A percentile compares a stretch with the other conserved stretches of the same genome.
These are phyloP conservation scores for Baronia brevicornis DNA, from an alignment of 2,888 invertebrate genomes.

Conservation along the genomic window DNA sequence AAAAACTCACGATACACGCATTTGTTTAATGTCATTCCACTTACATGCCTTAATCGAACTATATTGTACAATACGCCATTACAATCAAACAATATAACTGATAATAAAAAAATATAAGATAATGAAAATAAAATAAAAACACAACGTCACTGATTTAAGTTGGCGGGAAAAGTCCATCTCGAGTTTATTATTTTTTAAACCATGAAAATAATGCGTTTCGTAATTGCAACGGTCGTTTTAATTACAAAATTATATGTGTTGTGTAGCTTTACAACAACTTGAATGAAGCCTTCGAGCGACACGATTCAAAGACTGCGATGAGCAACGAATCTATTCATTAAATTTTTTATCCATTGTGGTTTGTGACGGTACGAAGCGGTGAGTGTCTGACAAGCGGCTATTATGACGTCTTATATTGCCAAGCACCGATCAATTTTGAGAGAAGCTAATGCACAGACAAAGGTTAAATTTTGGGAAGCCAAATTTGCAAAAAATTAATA, in stretches of 20 bases:
- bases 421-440: constrained; percentile 10
- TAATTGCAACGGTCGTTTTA: constrained; percentile 18
- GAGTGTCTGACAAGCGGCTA: constrained; percentile 11
- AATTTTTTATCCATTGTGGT: constrained; percentile 29
- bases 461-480: too few species aligned
- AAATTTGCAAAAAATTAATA: too few species aligned
- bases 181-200: constrained; percentile 8
- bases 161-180: too few species aligned
- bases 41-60: too few species aligned
- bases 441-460: constrained; percentile 10
- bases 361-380: constrained; percentile 20
- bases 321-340: constrained; percentile 44
- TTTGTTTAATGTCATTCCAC: too few species aligned
- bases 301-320: constrained; percentile 26
- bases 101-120: too few species aligned
- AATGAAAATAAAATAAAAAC: too few species aligned
- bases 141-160: too few species aligned
- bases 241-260: constrained; percentile 26
- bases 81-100: too few species aligned
- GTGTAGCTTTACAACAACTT: too few species aligned
- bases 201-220: constrained; percentile 11
- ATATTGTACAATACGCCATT: too few species aligned
- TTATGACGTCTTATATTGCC: constrained; percentile 13
- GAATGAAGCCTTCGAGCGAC: constrained; percentile 30
- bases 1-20: too few species aligned